These are phyloP conservation scores for Axinella damicornis DNA, from an alignment of 37 sponge, comb jelly and placozoan species.

Conservation along the genomic window DNA sequence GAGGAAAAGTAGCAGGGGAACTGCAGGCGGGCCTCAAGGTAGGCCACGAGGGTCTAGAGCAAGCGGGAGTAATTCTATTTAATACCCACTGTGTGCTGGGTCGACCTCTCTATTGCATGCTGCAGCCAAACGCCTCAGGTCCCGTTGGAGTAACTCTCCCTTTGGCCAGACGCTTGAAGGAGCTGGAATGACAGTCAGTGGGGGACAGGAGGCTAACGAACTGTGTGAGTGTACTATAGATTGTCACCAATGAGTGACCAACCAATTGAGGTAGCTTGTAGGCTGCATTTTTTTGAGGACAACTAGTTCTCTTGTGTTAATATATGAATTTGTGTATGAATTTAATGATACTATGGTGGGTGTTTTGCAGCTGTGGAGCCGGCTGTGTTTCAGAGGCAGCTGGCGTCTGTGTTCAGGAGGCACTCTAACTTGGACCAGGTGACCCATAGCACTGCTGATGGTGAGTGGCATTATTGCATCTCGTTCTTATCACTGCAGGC, in stretches of 20 bases:
- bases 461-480: not conserved
- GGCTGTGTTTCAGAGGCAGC: slow-evolving; percentile 48
- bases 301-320: too few species aligned
- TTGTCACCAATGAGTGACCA: too few species aligned
- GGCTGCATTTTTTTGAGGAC: too few species aligned
- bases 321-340: too few species aligned
- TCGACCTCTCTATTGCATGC: slow-evolving; percentile 6
- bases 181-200: slow-evolving; percentile 37
- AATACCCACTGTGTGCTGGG: not conserved
- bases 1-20: not conserved
- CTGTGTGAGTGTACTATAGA: slow-evolving; percentile 20
- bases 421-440: slow-evolving; percentile 7
- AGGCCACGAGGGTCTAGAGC: not conserved
- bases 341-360: too few species aligned
- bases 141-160: slow-evolving; percentile 6
- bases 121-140: slow-evolving; percentile 27
- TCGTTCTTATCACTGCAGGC: not conserved
- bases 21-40: slow-evolving; percentile 23
- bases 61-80: too few species aligned
- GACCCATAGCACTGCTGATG: too few species aligned
- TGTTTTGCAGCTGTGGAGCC: slow-evolving; percentile 47
- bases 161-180: slow-evolving; percentile 45
- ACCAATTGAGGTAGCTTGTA: too few species aligned
- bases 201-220: slow-evolving; percentile 11
- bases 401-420: slow-evolving; percentile 29